Conservation (phyloP, 2,797 vertebrate genomes). For the Coilia nasus region DNA sequence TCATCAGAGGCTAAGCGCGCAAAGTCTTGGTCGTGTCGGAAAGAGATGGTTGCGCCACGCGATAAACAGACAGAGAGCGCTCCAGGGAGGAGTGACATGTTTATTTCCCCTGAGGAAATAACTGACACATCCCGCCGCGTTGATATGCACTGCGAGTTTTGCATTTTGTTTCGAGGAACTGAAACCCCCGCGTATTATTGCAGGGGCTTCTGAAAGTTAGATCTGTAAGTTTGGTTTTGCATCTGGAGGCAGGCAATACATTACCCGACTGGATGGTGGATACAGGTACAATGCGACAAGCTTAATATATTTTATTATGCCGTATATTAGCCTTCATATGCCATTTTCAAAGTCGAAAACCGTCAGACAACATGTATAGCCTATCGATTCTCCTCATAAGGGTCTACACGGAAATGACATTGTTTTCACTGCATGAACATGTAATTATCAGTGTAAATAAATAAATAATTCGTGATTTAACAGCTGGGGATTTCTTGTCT, state of each 20-base stretch:
- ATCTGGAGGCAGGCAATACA: neutral
- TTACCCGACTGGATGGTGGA: neutral
- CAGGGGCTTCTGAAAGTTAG: neutral
- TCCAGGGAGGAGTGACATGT: neutral
- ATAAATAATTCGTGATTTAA: neutral
- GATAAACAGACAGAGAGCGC: constrained; percentile 23
- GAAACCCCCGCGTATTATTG: neutral
- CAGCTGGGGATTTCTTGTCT: neutral
- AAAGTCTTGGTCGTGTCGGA: neutral
- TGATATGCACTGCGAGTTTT: neutral
- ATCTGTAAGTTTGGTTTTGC: neutral
- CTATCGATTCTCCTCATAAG: neutral
- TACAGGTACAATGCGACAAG: no score
- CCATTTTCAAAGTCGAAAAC: neutral
- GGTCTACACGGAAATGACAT: neutral
- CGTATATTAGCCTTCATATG: no score
- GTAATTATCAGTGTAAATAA: neutral
- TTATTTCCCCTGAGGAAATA: constrained; percentile 35
- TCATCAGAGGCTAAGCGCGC: neutral
- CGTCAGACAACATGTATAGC: neutral
- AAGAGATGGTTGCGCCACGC: neutral
- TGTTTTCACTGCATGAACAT: neutral
- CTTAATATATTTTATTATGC: no score
- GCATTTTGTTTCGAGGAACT: neutral
- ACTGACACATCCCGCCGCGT: neutral